Percentiles rank a stretch among this genome's conserved stretches.
phyloP scores from a whole-genome alignment of 2,888 invertebrate species.

The Andrena camellia region DNA sequence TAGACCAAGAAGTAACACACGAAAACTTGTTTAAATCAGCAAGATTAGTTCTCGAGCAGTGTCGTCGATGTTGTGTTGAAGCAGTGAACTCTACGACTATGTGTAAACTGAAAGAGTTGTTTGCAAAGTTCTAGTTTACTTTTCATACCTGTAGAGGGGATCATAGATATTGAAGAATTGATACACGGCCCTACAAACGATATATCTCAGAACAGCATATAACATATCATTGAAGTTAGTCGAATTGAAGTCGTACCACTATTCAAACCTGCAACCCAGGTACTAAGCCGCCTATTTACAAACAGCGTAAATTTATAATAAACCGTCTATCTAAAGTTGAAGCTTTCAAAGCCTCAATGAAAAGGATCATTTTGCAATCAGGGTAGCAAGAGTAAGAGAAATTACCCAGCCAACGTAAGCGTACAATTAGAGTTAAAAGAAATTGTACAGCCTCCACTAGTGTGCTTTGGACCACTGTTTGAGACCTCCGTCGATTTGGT shows the following conservation, averaged over 20 bases:
- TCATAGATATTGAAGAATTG: background rate
- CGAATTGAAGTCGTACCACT: background rate
- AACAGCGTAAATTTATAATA: background rate
- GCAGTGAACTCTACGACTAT: constrained; percentile 32
- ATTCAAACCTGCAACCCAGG: background rate
- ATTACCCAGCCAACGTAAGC: background rate
- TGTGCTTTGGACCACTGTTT: background rate
- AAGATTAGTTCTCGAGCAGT: constrained; percentile 26
- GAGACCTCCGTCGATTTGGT: background rate
- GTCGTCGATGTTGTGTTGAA: constrained; percentile 49
- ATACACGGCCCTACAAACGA: no score
- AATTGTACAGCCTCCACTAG: background rate
- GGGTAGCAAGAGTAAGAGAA: background rate
- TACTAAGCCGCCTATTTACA: background rate
- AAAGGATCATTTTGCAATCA: background rate
- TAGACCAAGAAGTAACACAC: background rate
- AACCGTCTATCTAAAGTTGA: no score
- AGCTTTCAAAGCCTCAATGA: background rate
- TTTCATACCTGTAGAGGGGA: background rate
- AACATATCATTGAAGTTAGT: no score
- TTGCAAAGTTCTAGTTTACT: constrained; percentile 7
- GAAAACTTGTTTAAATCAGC: background rate
- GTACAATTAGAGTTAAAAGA: background rate
- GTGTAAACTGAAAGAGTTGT: constrained; percentile 26
- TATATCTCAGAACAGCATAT: no score